phyloP scores from a whole-genome alignment of 2,113 vertebrate genomes.

The Scatophagus argus region DNA sequence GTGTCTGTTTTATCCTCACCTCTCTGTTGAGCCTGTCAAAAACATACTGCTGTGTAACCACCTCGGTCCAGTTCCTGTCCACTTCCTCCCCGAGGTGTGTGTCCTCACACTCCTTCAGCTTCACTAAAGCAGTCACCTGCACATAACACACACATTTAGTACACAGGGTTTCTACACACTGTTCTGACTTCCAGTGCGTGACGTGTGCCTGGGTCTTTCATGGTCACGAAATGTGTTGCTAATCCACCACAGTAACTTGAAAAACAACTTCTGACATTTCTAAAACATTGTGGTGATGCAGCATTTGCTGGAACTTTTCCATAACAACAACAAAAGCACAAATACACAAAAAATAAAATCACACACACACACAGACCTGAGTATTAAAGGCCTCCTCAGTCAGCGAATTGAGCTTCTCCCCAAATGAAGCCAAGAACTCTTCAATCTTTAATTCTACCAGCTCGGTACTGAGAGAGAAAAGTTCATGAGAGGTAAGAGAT shows the following conservation, averaged over 20 bases:
- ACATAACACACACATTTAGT: neutral
- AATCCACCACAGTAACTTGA: neutral
- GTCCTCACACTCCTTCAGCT: conserved; percentile 97
- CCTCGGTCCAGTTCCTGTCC: conserved; percentile 96
- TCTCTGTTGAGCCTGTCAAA: conserved; percentile 94
- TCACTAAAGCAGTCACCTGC: conserved; percentile 95
- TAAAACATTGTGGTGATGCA: conserved; percentile 1
- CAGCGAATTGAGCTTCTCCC: conserved; percentile 89
- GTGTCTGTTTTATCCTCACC: conserved; percentile 76
- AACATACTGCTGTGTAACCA: conserved; percentile 94
- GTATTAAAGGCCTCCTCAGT: conserved; percentile 92
- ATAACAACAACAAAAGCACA: conserved; percentile 9
- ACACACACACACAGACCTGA: conserved; percentile 67
- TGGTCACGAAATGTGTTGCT: neutral
- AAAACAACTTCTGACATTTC: conserved; percentile 22
- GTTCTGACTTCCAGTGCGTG: neutral
- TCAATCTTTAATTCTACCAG: conserved; percentile 95
- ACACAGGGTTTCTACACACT: neutral
- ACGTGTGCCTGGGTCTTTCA: neutral
- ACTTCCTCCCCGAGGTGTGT: conserved; percentile 97
- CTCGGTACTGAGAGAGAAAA: conserved; percentile 88
- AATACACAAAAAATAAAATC: conserved; percentile 26
- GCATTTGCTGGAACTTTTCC: conserved; percentile 5
- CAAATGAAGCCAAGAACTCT: conserved; percentile 93
- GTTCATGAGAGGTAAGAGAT: conserved; percentile 44